Evolutionary conservation across 2,888 invertebrate genomes (phyloP).

Genomic region (Nomada ruficornis): DNA sequence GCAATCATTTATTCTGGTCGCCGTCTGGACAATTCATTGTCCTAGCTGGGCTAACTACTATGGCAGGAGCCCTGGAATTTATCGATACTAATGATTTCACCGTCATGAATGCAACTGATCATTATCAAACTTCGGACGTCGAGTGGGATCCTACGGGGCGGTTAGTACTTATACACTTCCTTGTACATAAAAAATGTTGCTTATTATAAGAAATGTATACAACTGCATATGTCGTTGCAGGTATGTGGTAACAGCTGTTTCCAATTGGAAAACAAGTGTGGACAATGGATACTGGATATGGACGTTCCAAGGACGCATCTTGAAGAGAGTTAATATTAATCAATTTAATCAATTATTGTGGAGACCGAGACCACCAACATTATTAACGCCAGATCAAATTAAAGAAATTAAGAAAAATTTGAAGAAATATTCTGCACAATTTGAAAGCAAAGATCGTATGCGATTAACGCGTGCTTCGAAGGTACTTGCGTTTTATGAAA

Average conservation of each 20-base stretch:
- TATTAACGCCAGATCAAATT: slow-evolving; percentile 93
- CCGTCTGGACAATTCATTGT: slow-evolving; percentile 98
- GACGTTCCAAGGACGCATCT: slow-evolving; percentile 96
- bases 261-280: slow-evolving; percentile 97
- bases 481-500: slow-evolving; percentile 80
- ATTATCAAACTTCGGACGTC: slow-evolving; percentile 97
- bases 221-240: slow-evolving; percentile 59
- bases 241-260: slow-evolving; percentile 97
- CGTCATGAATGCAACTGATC: slow-evolving; percentile 97
- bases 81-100: slow-evolving; percentile 98
- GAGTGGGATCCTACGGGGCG: slow-evolving; percentile 99
- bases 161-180: slow-evolving; percentile 57
- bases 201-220: neutral
- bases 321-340: slow-evolving; percentile 94
- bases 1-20: slow-evolving; percentile 98
- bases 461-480: slow-evolving; percentile 96
- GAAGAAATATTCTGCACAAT: slow-evolving; percentile 98
- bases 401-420: slow-evolving; percentile 98
- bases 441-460: slow-evolving; percentile 98
- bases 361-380: slow-evolving; percentile 96
- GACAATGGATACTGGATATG: slow-evolving; percentile 97
- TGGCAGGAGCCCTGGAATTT: slow-evolving; percentile 96
- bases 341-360: slow-evolving; percentile 97
- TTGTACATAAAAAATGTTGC: neutral
- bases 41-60: slow-evolving; percentile 93